These are phyloP conservation scores for Araneus ventricosus DNA, from an alignment of 1,140 invertebrate species.

Conservation along the genomic window DNA sequence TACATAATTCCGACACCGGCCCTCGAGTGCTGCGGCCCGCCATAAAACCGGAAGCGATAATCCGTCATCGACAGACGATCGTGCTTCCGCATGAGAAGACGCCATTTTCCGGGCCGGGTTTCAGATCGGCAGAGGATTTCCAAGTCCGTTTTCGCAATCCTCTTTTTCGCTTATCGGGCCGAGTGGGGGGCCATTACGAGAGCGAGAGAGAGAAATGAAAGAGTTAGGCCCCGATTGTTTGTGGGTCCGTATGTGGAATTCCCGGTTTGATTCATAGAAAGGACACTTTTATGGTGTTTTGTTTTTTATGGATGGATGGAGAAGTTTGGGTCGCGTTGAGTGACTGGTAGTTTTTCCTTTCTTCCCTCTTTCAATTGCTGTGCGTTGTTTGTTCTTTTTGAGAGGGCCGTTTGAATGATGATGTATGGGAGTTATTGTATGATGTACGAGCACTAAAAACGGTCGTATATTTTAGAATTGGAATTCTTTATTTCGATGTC, in stretches of 20 bases:
- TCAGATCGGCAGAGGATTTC: conserved; percentile 61
- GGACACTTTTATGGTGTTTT: conserved; percentile 14
- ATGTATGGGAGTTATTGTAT: conserved; percentile 49
- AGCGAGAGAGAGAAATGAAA: conserved; percentile 59
- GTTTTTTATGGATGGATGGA: background rate
- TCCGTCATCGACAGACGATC: conserved; percentile 66
- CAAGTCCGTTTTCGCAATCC: conserved; percentile 37
- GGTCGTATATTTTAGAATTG: background rate
- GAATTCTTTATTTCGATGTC: background rate
- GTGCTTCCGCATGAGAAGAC: conserved; percentile 73
- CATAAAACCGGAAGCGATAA: conserved; percentile 74
- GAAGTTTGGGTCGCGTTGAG: conserved; percentile 1
- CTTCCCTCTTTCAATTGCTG: conserved; percentile 8
- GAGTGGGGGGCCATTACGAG: conserved; percentile 33
- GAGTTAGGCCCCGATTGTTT: conserved; percentile 68
- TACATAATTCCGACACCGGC: conserved; percentile 71
- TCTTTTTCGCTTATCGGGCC: conserved; percentile 58
- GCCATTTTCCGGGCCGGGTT: conserved; percentile 57
- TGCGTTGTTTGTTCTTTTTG: background rate
- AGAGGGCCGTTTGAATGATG: conserved; percentile 34
- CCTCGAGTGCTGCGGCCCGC: conserved; percentile 64
- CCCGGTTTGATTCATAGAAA: conserved; percentile 49
- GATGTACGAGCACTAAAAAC: conserved; percentile 43
- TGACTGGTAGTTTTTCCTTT: conserved; percentile 18
- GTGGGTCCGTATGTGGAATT: conserved; percentile 54